A percentile compares a stretch with the other conserved stretches of the same genome.
Evolutionary conservation across 2,888 invertebrate species (phyloP).

Genomic region (Ecliptopera silaceata): DNA sequence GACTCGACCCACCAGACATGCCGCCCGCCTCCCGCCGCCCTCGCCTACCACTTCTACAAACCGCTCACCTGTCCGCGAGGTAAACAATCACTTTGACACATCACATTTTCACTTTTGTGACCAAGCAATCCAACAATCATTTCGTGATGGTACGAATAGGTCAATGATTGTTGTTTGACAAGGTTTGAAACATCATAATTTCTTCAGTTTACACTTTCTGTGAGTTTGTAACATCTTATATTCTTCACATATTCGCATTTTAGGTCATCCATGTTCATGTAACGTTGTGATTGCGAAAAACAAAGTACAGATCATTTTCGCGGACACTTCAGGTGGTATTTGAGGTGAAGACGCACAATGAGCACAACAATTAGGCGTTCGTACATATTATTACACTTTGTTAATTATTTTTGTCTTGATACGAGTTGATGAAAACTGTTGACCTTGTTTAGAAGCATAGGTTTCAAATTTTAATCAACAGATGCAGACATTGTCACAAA

Average conservation of each 20-base stretch:
- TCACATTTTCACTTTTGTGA: conserved; percentile 83
- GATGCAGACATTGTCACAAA: conserved; percentile 82
- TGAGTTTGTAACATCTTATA: conserved; percentile 79
- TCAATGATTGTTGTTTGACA: conserved; percentile 66
- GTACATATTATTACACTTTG: conserved; percentile 68
- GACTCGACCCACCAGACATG: conserved; percentile 80
- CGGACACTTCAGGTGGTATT: conserved; percentile 73
- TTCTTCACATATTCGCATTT: conserved; percentile 83
- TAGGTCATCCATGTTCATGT: conserved; percentile 84
- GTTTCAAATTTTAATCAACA: conserved; percentile 84
- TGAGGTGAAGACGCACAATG: conserved; percentile 60
- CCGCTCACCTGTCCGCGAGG: conserved; percentile 82
- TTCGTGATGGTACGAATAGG: conserved; percentile 61
- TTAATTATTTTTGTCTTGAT: conserved; percentile 78
- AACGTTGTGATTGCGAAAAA: conserved; percentile 84
- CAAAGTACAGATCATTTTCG: conserved; percentile 81
- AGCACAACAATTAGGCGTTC: conserved; percentile 60
- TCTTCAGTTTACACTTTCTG: conserved; percentile 72
- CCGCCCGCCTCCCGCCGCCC: conserved; percentile 79
- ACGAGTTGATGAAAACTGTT: conserved; percentile 81
- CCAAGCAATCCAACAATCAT: conserved; percentile 68
- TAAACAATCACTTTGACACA: conserved; percentile 84
- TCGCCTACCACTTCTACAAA: conserved; percentile 76
- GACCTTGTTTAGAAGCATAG: conserved; percentile 84
- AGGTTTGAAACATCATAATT: conserved; percentile 70